phyloP scores from a whole-genome alignment of 2,797 vertebrate species.

The Mycteria americana region DNA sequence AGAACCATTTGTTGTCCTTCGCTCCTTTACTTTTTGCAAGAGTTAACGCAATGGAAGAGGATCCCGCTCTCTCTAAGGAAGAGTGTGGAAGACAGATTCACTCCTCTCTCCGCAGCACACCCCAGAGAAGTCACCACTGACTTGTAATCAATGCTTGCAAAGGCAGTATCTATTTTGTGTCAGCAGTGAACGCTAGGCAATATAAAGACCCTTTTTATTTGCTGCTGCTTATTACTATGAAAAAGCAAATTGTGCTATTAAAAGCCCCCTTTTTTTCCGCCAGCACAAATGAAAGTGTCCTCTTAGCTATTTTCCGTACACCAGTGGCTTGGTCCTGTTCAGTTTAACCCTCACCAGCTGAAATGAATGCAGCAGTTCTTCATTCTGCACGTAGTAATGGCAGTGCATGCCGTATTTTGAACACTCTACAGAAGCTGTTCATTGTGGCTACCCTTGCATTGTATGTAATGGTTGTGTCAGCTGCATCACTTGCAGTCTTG shows the following conservation, averaged over 20 bases:
- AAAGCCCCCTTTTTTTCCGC: neutral
- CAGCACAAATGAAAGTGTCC: neutral
- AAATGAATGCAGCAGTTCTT: slow-evolving; percentile 25
- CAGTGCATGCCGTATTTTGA: fast-evolving
- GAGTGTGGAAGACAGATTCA: neutral
- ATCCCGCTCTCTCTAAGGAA: neutral
- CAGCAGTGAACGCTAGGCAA: neutral
- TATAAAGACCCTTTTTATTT: slow-evolving; percentile 31
- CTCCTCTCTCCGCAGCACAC: neutral
- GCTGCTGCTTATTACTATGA: neutral
- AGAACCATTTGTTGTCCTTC: neutral
- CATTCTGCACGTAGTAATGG: neutral
- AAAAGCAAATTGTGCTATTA: slow-evolving; percentile 1
- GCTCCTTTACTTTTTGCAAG: neutral
- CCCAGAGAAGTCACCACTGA: neutral
- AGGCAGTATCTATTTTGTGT: neutral
- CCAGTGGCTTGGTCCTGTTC: neutral
- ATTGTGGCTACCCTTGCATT: neutral
- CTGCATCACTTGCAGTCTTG: neutral
- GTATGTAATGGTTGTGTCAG: neutral
- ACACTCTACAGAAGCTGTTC: neutral
- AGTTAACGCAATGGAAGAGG: neutral
- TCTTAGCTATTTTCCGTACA: neutral
- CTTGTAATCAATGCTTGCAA: neutral
- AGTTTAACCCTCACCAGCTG: neutral